Base-by-base conservation (phyloP, 1,140 invertebrate species). In the Pararge aegeria region DNA sequence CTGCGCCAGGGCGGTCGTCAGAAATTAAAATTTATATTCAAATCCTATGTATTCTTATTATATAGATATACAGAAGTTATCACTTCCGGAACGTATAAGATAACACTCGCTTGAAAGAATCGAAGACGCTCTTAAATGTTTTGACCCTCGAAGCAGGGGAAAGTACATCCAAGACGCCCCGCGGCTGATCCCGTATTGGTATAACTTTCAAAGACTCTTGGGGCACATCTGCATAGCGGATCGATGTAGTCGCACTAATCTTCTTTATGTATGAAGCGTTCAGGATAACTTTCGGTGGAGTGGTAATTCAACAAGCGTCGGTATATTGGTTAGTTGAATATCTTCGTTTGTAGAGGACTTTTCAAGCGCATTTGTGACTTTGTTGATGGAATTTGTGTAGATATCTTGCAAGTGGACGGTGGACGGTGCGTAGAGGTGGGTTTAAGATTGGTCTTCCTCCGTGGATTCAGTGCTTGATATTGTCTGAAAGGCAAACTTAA, bases 81-180 rank as follows among this genome's bases (percentile, higher is more conserved):
- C 42, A 62, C 55, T 51, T 64, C 21, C 44, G 52, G 56, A 83
- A 80, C 9, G 78, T 80, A 51, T 77, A 64, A 0, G 80, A 83
- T 0, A 83, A 58, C 12, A 83, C 29, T 7, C 63, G 60, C 52
- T 61, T 73, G 9, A 83, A 56, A 3, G 68, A 63, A 50, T 81
- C 64, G 24, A 81, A 81, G 0, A 80, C 60, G 21, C 53, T 68
- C 49, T 81, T 83, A 46, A 83, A 81, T 6, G 61, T 60, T 20
- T 53, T 72, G 5, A 83, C 77, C 55, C 80, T 73, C 9, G 66
- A 42, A 3, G 75, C 57, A 9, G 80, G 80, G 15, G 81, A 70
- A 0, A 83, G 56, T 7, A 83, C 50, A 54, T 83, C 80, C 18
- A 83, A 56, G 1, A 83, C 67, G 1, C 80, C 78, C 57, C 67